Evolutionary conservation across 2,888 invertebrate genomes (phyloP).

Genomic region (Rhamnusium bicolor): DNA sequence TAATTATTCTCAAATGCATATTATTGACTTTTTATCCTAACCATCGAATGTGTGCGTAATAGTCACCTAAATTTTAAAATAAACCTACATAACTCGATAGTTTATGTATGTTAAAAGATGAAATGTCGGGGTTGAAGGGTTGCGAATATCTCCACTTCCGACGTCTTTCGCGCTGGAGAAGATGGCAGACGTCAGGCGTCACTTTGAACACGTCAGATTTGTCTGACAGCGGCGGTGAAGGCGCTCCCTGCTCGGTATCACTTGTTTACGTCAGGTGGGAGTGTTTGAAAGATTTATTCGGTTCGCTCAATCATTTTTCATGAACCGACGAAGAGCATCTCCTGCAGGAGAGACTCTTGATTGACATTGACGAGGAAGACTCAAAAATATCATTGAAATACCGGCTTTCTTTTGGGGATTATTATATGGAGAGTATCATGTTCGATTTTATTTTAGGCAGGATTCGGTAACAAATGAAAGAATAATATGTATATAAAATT

Average conservation of each 20-base stretch:
- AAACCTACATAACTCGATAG: not conserved
- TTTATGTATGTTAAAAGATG: not conserved
- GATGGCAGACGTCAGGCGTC: constrained; percentile 53
- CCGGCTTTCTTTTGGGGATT: not conserved
- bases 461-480: not conserved
- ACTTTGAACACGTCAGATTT: constrained; percentile 61
- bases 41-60: not conserved
- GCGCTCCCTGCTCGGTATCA: constrained; percentile 58
- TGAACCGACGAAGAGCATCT: constrained; percentile 38
- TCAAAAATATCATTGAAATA: constrained; percentile 11
- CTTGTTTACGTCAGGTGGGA: constrained; percentile 62
- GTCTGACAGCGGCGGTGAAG: constrained; percentile 61
- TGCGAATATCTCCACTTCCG: constrained; percentile 46
- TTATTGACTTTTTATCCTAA: not conserved
- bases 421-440: not conserved
- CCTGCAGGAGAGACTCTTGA: constrained; percentile 28
- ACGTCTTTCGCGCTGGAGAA: constrained; percentile 39
- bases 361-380: constrained; percentile 27
- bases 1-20: no score
- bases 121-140: not conserved
- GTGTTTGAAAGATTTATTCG: constrained; percentile 63
- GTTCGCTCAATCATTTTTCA: constrained; percentile 60
- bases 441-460: constrained; percentile 2
- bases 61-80: not conserved
- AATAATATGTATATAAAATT: not conserved